Percentiles rank a stretch among this genome's conserved stretches.
phyloP scores from a whole-genome alignment of 2,113 vertebrate species.

The Salvelinus fontinalis region DNA sequence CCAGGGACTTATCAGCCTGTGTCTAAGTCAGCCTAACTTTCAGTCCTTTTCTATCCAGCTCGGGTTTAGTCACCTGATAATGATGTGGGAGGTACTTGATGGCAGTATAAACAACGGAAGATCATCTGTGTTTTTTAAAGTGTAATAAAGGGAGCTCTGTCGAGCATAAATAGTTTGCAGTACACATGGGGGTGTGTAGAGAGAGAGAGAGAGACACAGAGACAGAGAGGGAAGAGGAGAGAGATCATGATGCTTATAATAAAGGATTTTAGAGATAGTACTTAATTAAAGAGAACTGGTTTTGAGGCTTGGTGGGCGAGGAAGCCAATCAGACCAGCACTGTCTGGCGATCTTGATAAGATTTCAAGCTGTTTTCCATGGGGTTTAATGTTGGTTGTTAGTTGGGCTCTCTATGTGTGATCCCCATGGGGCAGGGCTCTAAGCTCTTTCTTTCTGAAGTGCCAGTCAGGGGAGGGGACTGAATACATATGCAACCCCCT shows the following conservation, averaged over 20 bases:
- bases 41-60: not conserved
- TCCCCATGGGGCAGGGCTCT: constrained; percentile 56
- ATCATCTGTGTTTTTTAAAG: too few species aligned
- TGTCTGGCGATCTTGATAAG: constrained; percentile 32
- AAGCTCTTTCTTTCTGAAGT: constrained; percentile 66
- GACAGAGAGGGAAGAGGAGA: not conserved
- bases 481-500: constrained; percentile 55
- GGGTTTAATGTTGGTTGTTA: constrained; percentile 41
- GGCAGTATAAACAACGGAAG: not conserved
- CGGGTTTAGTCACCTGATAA: not conserved
- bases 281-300: constrained; percentile 18
- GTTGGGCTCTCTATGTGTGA: constrained; percentile 43
- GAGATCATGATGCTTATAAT: not conserved
- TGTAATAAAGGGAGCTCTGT: not conserved
- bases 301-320: constrained; percentile 25
- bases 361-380: constrained; percentile 49
- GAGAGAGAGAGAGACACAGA: too few species aligned
- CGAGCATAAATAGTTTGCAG: not conserved
- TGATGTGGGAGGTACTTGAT: not conserved
- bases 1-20: not conserved
- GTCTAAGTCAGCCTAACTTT: not conserved
- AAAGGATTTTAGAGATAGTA: constrained; percentile 11
- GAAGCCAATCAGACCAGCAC: not conserved
- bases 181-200: too few species aligned
- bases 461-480: constrained; percentile 47